Evolutionary conservation across 1,140 invertebrate species (phyloP).

Genomic region (Pygmarrhopalites habei): DNA sequence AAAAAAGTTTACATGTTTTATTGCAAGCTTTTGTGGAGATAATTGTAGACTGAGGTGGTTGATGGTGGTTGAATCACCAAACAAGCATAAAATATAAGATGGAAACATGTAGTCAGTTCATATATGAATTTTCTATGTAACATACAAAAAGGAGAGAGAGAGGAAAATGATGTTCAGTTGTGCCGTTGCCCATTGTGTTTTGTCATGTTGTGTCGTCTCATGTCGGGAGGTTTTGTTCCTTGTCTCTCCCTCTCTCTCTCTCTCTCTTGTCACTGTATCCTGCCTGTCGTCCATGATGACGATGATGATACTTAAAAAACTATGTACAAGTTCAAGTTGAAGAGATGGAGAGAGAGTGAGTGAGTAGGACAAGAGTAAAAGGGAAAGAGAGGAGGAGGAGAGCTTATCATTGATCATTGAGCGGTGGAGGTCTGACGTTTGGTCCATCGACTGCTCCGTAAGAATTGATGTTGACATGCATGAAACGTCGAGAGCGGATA

Average conservation of each 20-base stretch:
- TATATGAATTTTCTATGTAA: no score
- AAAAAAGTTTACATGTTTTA: no score
- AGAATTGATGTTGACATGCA: slow-evolving; percentile 30
- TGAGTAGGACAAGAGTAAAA: not conserved
- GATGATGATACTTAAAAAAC: not conserved
- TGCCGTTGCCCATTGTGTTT: slow-evolving; percentile 7
- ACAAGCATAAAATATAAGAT: no score
- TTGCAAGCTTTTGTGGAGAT: no score
- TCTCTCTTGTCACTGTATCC: not conserved
- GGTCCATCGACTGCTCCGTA: not conserved
- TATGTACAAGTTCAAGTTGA: no score
- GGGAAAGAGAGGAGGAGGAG: not conserved
- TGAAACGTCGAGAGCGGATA: slow-evolving; percentile 16
- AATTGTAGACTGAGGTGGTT: no score
- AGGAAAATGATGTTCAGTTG: no score
- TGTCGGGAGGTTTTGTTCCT: not conserved
- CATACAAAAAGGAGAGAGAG: no score
- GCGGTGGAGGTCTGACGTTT: slow-evolving; percentile 1
- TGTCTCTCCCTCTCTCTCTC: not conserved
- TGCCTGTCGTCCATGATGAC: slow-evolving; percentile 3
- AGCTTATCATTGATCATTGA: slow-evolving; percentile 11
- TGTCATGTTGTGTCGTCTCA: slow-evolving; percentile 8
- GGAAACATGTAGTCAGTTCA: no score
- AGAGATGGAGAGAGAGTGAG: no score
- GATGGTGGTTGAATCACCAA: no score